Base-by-base conservation (phyloP, 2,888 invertebrate genomes). In the Lasioglossum morio region DNA sequence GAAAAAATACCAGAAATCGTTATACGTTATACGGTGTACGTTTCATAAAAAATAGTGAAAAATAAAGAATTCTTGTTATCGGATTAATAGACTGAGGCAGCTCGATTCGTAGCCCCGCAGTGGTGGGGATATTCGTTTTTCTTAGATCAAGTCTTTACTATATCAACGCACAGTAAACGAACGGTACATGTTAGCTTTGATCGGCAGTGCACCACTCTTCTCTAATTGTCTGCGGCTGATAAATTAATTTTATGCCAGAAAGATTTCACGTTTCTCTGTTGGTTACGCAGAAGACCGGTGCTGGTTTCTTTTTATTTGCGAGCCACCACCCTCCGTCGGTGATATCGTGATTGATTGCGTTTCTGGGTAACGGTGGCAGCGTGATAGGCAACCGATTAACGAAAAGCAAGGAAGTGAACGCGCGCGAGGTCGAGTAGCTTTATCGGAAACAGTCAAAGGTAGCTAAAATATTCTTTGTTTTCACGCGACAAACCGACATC, bases 401-500 rank as follows among this genome's bases (percentile, higher is more conserved):
- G 23, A 48, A 74, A 60, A 60, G 77, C 70, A 70, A 40, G 30
- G 60, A 74, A 37, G 69, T 77, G 57, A 66, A 43, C 57, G 69
- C 27, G 46, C 30, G 16, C 30, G 82, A 63, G 34, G 30, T 63
- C 73, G 43, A 19, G 8, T 19, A 19, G 43, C 19, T 66, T 43
- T 74, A 60, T 46, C 43, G n/a, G 74, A 19, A 53, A n/a, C 53
- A 30, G 72, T 57, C 27, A 43, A 34, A 84, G 66, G 69, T 53
- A 48, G 10, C 53, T 48, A 27, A 77, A 69, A 37, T 48, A n/a
- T 79, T 66, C 82, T 82, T 77, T 53, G 37, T 73, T 76, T 87
- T 81, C 77, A 40, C 70, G 75, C 63, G 87, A 81, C 82, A 82
- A 82, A 85, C 87, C 82, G 81, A 81, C 73, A 70, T 70, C 69